A percentile compares a stretch with the other conserved stretches of the same genome.
Conservation (phyloP, 2,888 invertebrate genomes). For the Corbicula japonica region DNA sequence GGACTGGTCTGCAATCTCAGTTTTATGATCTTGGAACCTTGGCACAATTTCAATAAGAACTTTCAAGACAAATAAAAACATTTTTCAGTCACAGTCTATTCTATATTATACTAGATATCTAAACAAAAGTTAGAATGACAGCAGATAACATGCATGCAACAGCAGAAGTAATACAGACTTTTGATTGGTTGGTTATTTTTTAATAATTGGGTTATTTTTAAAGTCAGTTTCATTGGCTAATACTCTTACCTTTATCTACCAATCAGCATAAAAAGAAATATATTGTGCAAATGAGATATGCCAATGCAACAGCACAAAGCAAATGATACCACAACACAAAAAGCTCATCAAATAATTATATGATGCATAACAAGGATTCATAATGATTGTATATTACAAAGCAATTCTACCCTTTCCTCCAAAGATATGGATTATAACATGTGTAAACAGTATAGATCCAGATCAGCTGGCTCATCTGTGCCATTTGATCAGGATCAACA, state of each 20-base stretch:
- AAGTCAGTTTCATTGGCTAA: constrained; percentile 49
- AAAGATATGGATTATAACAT: too few relatives aligned
- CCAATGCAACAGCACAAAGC: not conserved
- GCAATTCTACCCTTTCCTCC: too few relatives aligned
- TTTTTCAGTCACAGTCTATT: too few relatives aligned
- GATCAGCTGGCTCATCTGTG: too few relatives aligned
- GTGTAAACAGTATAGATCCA: too few relatives aligned
- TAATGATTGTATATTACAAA: too few relatives aligned
- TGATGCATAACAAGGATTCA: too few relatives aligned
- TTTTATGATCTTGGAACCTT: too few relatives aligned
- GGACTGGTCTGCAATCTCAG: too few relatives aligned
- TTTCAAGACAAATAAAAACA: too few relatives aligned
- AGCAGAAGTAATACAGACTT: constrained; percentile 30
- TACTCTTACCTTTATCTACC: constrained; percentile 64
- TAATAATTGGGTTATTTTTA: constrained; percentile 39
- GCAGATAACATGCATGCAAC: constrained; percentile 19
- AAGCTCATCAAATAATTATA: not conserved
- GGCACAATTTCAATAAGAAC: too few relatives aligned
- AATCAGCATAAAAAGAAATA: constrained; percentile 64
- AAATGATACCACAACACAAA: not conserved
- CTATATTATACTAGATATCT: not conserved
- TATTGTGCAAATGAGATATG: constrained; percentile 32
- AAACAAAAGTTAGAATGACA: constrained; percentile 5
- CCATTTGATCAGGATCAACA: too few relatives aligned
- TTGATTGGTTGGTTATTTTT: constrained; percentile 47